A percentile compares a stretch with the other conserved stretches of the same genome.
Evolutionary conservation across 2,888 invertebrate species (phyloP).

Genomic region (Hermodice carunculata): DNA sequence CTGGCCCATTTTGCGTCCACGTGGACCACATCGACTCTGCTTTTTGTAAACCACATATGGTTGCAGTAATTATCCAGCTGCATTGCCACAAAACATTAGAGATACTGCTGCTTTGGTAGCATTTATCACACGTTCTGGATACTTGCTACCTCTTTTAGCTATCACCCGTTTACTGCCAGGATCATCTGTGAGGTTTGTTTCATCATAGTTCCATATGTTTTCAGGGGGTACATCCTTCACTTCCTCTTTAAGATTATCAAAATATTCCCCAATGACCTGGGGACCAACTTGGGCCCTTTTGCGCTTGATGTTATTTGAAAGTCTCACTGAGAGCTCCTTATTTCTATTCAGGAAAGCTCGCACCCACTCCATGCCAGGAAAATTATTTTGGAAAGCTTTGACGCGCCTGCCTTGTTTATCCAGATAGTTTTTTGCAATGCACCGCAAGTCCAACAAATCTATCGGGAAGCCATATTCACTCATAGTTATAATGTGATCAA

Average conservation of each 20-base stretch:
- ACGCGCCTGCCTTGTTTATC: too few relatives aligned
- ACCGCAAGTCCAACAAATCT: too few relatives aligned
- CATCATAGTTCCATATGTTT: constrained; percentile 64
- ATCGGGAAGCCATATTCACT: too few relatives aligned
- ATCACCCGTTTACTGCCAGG: constrained; percentile 55
- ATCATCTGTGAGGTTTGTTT: constrained; percentile 64
- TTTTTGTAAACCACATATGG: background rate
- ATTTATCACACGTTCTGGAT: constrained; percentile 65
- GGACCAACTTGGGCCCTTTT: background rate
- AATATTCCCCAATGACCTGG: too few relatives aligned
- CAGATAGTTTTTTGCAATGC: too few relatives aligned
- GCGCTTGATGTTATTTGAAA: background rate
- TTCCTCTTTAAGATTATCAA: too few relatives aligned
- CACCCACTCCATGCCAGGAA: background rate
- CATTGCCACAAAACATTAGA: background rate
- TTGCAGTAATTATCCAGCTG: background rate
- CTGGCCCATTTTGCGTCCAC: constrained; percentile 68
- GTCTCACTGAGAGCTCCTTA: background rate
- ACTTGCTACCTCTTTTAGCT: constrained; percentile 39
- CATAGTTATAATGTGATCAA: too few relatives aligned
- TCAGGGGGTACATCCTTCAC: too few relatives aligned
- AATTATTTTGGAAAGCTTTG: too few relatives aligned
- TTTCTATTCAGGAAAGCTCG: background rate
- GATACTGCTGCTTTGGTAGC: constrained; percentile 52
- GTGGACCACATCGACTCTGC: constrained; percentile 63